Evolutionary conservation across 2,797 vertebrate species (phyloP).

Genomic region (Cuniculus paca): DNA sequence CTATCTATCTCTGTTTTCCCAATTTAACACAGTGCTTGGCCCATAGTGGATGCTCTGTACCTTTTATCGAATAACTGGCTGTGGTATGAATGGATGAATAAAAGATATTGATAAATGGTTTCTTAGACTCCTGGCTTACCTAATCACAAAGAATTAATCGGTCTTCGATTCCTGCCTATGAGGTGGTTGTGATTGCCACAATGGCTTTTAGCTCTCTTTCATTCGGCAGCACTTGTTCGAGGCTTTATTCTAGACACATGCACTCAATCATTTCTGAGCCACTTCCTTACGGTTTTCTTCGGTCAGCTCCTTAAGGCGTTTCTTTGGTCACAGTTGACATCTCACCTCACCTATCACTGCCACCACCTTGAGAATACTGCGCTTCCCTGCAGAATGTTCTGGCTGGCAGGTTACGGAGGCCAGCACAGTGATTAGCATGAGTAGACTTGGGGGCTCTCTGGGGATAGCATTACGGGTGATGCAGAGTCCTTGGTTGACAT

Average conservation of each 20-base stretch:
- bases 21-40: conserved; percentile 17
- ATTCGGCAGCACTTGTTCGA: not conserved
- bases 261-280: not conserved
- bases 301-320: not conserved
- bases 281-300: conserved; percentile 54
- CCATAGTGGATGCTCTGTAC: not conserved
- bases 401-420: not conserved
- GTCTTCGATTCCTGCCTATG: not conserved
- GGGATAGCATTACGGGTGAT: not conserved
- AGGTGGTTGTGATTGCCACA: not conserved
- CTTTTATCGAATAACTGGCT: conserved; percentile 3
- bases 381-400: not conserved
- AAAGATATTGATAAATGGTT: conserved; percentile 9
- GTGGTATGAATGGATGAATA: not conserved
- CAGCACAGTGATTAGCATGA: conserved; percentile 29
- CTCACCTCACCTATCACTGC: not conserved
- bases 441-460: not conserved
- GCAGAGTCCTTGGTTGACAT: conserved; percentile 35
- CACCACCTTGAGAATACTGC: not conserved
- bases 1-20: not conserved
- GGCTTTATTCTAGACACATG: conserved; percentile 28
- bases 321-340: conserved; percentile 5
- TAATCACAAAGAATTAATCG: conserved; percentile 33
- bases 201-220: not conserved
- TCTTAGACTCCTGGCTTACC: conserved; percentile 20